Evolutionary conservation across 1,140 invertebrate genomes (phyloP).

Genomic region (Phymastichus coffea): DNA sequence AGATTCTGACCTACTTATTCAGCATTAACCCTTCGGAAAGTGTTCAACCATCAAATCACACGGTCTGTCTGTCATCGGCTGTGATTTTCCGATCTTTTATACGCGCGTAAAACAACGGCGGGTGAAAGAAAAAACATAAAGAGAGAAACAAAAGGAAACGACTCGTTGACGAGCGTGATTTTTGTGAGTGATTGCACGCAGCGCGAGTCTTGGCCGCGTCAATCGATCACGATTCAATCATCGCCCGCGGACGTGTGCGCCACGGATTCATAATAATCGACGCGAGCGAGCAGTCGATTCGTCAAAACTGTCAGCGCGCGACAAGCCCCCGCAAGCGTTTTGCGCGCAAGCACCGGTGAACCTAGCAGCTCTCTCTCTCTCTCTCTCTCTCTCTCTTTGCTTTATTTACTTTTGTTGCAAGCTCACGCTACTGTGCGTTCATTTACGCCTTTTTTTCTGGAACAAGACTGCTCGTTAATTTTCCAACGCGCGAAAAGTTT

Average conservation of each 20-base stretch:
- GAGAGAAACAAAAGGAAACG: background rate
- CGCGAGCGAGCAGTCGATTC: slow-evolving; percentile 7
- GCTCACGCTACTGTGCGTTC: too few species aligned
- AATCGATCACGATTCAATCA: slow-evolving; percentile 25
- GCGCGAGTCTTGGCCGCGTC: background rate
- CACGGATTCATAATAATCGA: slow-evolving; percentile 15
- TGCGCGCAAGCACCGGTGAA: too few species aligned
- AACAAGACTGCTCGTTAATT: too few species aligned
- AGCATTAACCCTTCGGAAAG: too few species aligned
- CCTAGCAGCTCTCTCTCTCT: background rate
- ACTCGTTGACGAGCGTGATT: slow-evolving; percentile 7
- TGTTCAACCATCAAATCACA: too few species aligned
- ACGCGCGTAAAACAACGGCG: too few species aligned
- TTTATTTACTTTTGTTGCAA: too few species aligned
- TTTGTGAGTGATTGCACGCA: slow-evolving; percentile 17
- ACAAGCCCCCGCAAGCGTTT: background rate
- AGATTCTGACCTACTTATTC: too few species aligned
- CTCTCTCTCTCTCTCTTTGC: background rate
- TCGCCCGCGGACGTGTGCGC: background rate
- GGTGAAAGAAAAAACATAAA: background rate
- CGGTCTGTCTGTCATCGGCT: too few species aligned
- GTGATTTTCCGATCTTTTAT: too few species aligned
- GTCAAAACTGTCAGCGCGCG: slow-evolving; percentile 20
- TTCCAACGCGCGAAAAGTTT: too few species aligned
- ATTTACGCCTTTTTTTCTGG: too few species aligned